A percentile compares a stretch with the other conserved stretches of the same genome.
These are phyloP conservation scores for Halcyon malimbica DNA, from an alignment of 2,113 vertebrate genomes.

Conservation along the genomic window DNA sequence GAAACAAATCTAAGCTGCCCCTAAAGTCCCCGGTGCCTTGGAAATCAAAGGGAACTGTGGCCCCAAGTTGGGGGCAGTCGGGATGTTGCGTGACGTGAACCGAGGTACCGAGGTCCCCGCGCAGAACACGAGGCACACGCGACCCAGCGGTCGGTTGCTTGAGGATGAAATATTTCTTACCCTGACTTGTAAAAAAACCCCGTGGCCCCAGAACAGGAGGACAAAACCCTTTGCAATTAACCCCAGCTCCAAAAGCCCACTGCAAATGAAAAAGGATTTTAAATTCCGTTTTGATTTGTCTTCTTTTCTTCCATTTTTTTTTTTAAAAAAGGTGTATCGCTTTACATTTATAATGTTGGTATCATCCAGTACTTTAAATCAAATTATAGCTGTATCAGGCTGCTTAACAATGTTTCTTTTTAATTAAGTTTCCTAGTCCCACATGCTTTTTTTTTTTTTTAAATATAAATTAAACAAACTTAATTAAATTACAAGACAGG, in stretches of 20 bases:
- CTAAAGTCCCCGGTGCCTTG: background rate
- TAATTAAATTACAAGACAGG: slow-evolving; percentile 50
- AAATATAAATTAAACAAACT: slow-evolving; percentile 44
- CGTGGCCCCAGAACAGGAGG: background rate
- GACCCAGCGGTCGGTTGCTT: background rate
- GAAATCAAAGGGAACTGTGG: background rate
- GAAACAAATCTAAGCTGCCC: background rate
- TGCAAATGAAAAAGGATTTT: slow-evolving; percentile 2
- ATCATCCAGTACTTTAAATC: slow-evolving; percentile 68
- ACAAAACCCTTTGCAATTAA: background rate
- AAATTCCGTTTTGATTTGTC: background rate
- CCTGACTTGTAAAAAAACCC: background rate
- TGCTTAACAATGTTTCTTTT: slow-evolving; percentile 68
- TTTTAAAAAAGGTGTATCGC: background rate
- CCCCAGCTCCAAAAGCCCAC: background rate
- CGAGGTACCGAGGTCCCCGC: background rate
- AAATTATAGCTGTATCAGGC: slow-evolving; percentile 61
- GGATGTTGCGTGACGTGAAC: background rate
- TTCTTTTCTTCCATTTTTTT: background rate
- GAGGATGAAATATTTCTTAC: background rate
- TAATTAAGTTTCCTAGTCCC: slow-evolving; percentile 70
- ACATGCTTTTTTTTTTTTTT: slow-evolving; percentile 9
- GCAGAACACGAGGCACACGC: background rate
- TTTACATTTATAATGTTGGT: slow-evolving; percentile 45
- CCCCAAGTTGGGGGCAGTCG: background rate